These are phyloP conservation scores for Forbesichthys papilliferus DNA, from an alignment of 2,113 vertebrate genomes.

Conservation along the genomic window DNA sequence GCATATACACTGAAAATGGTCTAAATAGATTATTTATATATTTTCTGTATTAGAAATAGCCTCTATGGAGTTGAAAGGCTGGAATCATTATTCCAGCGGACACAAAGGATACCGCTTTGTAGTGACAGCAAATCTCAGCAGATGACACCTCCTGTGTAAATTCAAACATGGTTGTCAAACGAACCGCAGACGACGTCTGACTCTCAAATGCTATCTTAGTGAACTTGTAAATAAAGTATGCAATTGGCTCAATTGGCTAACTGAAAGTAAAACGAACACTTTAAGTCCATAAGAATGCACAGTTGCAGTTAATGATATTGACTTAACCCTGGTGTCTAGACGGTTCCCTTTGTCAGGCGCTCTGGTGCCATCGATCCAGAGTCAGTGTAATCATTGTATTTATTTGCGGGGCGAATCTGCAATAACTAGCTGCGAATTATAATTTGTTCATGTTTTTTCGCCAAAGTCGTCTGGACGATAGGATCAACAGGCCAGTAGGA, in stretches of 20 bases:
- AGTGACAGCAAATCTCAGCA: neutral
- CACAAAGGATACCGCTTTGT: no score
- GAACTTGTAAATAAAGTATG: neutral
- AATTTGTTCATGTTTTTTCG: no score
- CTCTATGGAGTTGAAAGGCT: neutral
- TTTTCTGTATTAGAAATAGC: neutral
- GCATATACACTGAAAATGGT: slow-evolving; percentile 7
- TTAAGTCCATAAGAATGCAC: neutral
- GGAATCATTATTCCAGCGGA: neutral
- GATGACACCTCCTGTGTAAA: neutral
- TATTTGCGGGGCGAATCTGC: slow-evolving; percentile 31
- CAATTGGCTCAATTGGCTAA: neutral
- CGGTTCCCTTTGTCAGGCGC: slow-evolving; percentile 29
- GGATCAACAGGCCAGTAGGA: no score
- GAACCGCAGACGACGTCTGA: neutral
- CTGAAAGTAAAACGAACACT: neutral
- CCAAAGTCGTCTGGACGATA: no score
- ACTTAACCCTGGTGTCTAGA: slow-evolving; percentile 28
- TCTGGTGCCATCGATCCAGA: slow-evolving; percentile 44
- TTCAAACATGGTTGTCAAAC: slow-evolving; percentile 3
- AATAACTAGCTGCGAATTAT: neutral
- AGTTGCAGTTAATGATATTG: neutral
- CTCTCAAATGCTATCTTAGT: neutral
- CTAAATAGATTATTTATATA: slow-evolving; percentile 5
- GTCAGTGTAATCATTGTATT: slow-evolving; percentile 51